Evolutionary conservation across 2,113 vertebrate species (phyloP), one percentile per base, ranked within the genome.

Genomic region (Elephantulus edwardii): DNA sequence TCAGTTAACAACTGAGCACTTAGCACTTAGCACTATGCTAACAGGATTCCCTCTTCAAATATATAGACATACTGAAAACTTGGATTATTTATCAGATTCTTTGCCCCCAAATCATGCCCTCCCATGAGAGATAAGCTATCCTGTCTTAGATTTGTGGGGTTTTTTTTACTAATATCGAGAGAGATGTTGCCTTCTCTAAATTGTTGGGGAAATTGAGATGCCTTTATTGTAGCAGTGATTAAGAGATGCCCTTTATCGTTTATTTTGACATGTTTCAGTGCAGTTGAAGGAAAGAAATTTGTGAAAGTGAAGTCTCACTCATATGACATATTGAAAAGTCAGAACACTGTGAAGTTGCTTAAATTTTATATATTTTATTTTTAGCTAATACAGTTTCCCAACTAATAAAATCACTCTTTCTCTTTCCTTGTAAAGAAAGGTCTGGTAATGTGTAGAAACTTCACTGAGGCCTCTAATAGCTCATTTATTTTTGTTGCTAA

Each of bases 251-350:
- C 42, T 93, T 90, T 95, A 81, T 86, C 83, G 46, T 88, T 93
- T 52, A 80, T 90, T 91, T 89, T 91, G 82, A 93, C 75, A 56
- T 40, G 26, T 58, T 95, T 91, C 92, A 85, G 66, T 93, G 85
- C 91, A 88, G 75, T 76, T 79, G 76, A 83, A 58, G 50, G 85
- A 91, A 90, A 86, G 35, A 42, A 70, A 58, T 52, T 85, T 85
- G 14, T 52, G 35, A 68, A 52, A 84, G 26, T 75, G 70, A 93
- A 56, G 33, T 93, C 44, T 90, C 20, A 78, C 78, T 82, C n/a
- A 66, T 71, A 84, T 44, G 94, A 82, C 28, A 58, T 74, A 54
- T 7, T 78, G 82, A 93, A 88, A 35, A 86, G 2, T 30, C 24
- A 72, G 78, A 64, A 44, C 83, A 66, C 84, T 68, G 58, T 54